A percentile compares a stretch with the other conserved stretches of the same genome.
Conservation (phyloP, 2,888 invertebrate species). For the Eumacrocentrus americanus region DNA sequence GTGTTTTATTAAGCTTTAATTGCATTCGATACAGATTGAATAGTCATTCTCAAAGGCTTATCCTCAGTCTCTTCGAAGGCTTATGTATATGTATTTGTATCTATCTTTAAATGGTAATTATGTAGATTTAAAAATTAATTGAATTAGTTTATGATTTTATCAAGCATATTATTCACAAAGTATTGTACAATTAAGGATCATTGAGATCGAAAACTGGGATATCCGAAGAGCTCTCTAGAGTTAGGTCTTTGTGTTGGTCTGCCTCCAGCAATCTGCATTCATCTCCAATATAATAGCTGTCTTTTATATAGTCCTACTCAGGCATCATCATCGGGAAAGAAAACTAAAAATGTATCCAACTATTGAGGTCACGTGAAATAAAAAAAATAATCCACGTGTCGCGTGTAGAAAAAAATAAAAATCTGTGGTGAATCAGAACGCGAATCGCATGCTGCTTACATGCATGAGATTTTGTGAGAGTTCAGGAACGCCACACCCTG, state of each 20-base stretch:
- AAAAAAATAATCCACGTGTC: not conserved
- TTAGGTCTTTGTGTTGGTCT: not conserved
- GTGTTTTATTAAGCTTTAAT: no score
- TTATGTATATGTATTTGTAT: no score
- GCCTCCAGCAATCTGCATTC: slow-evolving; percentile 18
- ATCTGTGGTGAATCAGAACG: slow-evolving; percentile 5
- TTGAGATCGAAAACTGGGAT: not conserved
- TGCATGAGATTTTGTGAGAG: not conserved
- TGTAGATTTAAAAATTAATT: no score
- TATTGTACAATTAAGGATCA: no score
- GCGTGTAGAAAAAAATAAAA: not conserved
- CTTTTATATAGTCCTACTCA: not conserved
- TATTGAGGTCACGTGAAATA: not conserved
- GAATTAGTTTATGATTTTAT: no score
- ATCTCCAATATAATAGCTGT: not conserved
- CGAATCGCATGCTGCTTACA: slow-evolving; percentile 1
- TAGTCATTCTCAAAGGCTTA: no score
- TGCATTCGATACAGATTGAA: no score
- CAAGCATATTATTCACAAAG: no score
- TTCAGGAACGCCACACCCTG: slow-evolving; percentile 4
- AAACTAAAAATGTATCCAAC: not conserved
- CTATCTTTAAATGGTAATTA: no score
- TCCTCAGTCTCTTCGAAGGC: no score
- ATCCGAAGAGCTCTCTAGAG: not conserved
- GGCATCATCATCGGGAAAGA: not conserved